These are phyloP conservation scores for Tetramorium bicarinatum DNA, from an alignment of 2,888 invertebrate species.

Conservation along the genomic window DNA sequence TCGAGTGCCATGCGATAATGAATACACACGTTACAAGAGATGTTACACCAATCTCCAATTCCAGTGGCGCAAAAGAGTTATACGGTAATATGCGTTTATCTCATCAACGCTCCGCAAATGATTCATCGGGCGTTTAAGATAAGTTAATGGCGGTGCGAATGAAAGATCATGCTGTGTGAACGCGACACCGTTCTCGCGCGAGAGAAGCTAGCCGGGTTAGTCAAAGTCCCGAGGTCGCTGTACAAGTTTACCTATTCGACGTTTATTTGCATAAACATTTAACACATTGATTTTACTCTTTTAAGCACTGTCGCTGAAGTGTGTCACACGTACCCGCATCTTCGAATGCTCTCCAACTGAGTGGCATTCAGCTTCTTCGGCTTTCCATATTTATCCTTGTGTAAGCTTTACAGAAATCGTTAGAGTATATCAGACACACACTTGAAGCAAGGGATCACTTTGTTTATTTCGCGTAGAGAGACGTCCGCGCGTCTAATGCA, in stretches of 20 bases:
- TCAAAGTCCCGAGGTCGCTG: conserved; percentile 51
- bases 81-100: conserved; percentile 22
- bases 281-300: conserved; percentile 43
- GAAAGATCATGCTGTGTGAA: conserved; percentile 38
- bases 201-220: conserved; percentile 17
- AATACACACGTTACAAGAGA: conserved; percentile 12
- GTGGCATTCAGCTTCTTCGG: conserved; percentile 92
- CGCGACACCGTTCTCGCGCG: conserved; percentile 27
- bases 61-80: conserved; percentile 18
- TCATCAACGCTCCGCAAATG: conserved; percentile 1
- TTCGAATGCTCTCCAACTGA: conserved; percentile 92
- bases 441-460: conserved; percentile 13
- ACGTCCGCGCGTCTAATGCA: not conserved
- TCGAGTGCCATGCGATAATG: conserved; percentile 27
- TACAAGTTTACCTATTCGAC: conserved; percentile 54
- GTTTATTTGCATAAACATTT: conserved; percentile 52
- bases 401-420: conserved; percentile 92
- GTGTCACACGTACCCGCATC: conserved; percentile 90
- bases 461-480: conserved; percentile 1
- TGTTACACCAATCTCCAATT: conserved; percentile 33
- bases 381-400: conserved; percentile 95
- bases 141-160: conserved; percentile 37
- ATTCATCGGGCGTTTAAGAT: not conserved
- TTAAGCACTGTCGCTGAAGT: conserved; percentile 76
- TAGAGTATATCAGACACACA: conserved; percentile 72